Base-by-base conservation (phyloP, 1,140 invertebrate genomes). In the Pristionchus pacificus region DNA sequence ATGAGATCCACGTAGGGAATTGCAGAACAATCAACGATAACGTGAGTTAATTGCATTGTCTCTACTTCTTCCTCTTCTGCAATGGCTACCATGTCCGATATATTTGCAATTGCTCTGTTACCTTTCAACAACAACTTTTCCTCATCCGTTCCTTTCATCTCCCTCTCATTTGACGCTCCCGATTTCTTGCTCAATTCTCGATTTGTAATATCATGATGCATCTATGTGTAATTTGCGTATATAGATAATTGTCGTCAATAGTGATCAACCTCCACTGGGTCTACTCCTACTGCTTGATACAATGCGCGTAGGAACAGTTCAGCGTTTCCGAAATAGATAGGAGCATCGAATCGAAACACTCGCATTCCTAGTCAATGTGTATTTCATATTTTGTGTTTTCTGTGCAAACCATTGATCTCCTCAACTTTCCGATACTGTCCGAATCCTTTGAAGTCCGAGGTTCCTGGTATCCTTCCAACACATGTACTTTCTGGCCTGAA, bases 311-410 rank as follows among this genome's bases (percentile, higher is more conserved):
- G 65, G 74, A 87, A 87, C 27, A 84, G 82, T 77, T 87, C 86
- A 1, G 85, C 84, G 77, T 86, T 87, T 1, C 84, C 86, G 75
- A 85, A 87, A 74, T 86, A 87, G n/a, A 87, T 63, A 24, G 85
- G 84, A 24, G 85, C 82, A 55, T 86, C 83, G 73, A 86, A 87
- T 28, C 84, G 80, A 78, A 86, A 87, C 3, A 87, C 81, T 14
- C 29, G 29, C 25, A 61, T 61, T 61, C 29, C 60, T 27, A 24
- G 24, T 6, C 10, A 30, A 61, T 10, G 25, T 19, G 24, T 57
- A 19, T 57, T 57, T 24, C 19, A 57, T 0, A 19, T 57, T 57
- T 57, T 57, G 19, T 57, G 19, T 19, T 19, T 57, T 19, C 55
- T 0, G 25, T 13, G 10, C 60, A 61, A 6, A 61, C 85, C 84